Percentiles rank a stretch among this genome's conserved stretches.
Evolutionary conservation across 2,797 vertebrate species (phyloP).

Genomic region (Pelochelys cantorii): DNA sequence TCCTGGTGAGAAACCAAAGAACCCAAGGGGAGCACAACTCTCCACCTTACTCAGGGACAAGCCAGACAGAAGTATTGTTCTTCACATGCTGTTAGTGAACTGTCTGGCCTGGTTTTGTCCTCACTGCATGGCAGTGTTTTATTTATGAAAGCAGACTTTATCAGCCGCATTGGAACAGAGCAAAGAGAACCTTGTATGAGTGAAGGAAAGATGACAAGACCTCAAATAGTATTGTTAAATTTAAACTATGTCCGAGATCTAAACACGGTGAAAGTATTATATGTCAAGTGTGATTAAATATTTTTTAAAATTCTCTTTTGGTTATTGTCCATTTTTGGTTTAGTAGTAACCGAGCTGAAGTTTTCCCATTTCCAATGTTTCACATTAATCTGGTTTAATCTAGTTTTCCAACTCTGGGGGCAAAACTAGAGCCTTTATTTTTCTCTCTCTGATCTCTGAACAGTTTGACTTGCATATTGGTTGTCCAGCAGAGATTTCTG

Average conservation of each 20-base stretch:
- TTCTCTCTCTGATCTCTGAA: not conserved
- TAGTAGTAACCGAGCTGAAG: constrained; percentile 1
- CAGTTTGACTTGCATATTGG: not conserved
- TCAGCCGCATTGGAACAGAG: constrained; percentile 49
- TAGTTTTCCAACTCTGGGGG: not conserved
- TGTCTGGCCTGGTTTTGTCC: constrained; percentile 68
- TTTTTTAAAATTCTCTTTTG: constrained; percentile 25
- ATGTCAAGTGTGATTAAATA: constrained; percentile 69
- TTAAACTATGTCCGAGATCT: constrained; percentile 46
- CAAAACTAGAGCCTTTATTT: not conserved
- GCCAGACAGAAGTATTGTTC: constrained; percentile 65
- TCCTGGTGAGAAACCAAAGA: not conserved
- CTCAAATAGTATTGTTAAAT: constrained; percentile 30
- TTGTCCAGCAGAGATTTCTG: constrained; percentile 1
- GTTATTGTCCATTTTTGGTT: not conserved
- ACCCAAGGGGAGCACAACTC: constrained; percentile 44
- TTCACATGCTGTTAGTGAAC: constrained; percentile 36
- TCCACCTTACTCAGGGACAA: constrained; percentile 70
- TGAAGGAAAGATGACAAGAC: constrained; percentile 34
- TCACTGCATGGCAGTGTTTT: constrained; percentile 63
- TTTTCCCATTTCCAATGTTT: not conserved
- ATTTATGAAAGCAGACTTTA: constrained; percentile 60
- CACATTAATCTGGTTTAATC: not conserved
- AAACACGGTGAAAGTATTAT: constrained; percentile 20
- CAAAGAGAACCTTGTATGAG: not conserved